phyloP scores from a whole-genome alignment of 2,797 vertebrate genomes.

The Ptychobarbus kaznakovi region DNA sequence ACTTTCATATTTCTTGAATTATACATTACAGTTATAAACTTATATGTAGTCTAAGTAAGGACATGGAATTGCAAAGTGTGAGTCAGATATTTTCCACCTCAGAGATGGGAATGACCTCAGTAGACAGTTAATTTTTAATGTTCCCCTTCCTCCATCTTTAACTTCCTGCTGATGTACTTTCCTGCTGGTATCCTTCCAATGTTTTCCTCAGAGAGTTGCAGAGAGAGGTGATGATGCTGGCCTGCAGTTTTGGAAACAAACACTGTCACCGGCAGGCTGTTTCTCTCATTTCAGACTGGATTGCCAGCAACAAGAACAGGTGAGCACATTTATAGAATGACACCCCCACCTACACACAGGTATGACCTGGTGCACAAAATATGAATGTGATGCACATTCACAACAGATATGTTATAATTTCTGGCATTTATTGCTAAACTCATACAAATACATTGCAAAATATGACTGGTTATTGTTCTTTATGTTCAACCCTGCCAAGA shows the following conservation, averaged over 20 bases:
- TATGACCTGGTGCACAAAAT: neutral
- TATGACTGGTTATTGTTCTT: neutral
- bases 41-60: neutral
- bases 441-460: neutral
- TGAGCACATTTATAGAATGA: slow-evolving; percentile 61
- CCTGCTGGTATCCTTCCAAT: slow-evolving; percentile 36
- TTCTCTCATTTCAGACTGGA: slow-evolving; percentile 95
- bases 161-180: neutral
- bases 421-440: neutral
- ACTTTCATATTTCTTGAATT: neutral
- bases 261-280: slow-evolving; percentile 96
- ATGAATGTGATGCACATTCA: neutral
- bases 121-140: neutral
- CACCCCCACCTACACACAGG: neutral
- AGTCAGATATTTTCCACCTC: neutral
- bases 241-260: slow-evolving; percentile 96
- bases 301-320: slow-evolving; percentile 98
- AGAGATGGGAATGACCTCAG: neutral
- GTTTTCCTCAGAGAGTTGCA: slow-evolving; percentile 85
- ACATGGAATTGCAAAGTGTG: neutral
- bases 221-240: slow-evolving; percentile 94
- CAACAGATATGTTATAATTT: neutral
- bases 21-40: neutral
- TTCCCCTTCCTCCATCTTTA: slow-evolving; percentile 22
- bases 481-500: neutral